These are phyloP conservation scores for Amphiura filiformis DNA, from an alignment of 35 echinoderm and acorn worm species.

Conservation along the genomic window DNA sequence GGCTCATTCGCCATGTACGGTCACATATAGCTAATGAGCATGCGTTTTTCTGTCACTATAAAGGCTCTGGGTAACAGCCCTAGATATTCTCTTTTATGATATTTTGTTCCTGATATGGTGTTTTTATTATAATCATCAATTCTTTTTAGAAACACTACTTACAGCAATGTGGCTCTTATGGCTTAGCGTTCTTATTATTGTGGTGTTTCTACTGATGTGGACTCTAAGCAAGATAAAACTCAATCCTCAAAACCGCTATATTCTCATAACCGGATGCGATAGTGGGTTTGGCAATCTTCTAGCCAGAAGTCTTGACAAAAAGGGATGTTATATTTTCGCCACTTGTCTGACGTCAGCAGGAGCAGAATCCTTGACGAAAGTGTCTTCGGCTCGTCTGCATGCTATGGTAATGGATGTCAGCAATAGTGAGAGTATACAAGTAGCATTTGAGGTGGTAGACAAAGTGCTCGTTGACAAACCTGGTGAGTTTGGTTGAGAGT, in stretches of 20 bases:
- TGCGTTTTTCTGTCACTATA: too few species aligned
- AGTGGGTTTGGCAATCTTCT: conserved; percentile 72
- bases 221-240: not conserved
- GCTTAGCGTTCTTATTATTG: not conserved
- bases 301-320: conserved; percentile 46
- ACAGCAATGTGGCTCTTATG: not conserved
- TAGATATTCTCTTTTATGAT: too few species aligned
- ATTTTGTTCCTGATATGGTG: too few species aligned
- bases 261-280: conserved; percentile 78
- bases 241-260: conserved; percentile 3
- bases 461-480: too few species aligned
- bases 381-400: not conserved
- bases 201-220: not conserved
- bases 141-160: too few species aligned
- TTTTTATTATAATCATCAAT: too few species aligned
- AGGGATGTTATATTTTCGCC: conserved; percentile 60
- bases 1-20: too few species aligned
- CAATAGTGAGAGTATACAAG: conserved; percentile 31
- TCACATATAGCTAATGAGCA: too few species aligned
- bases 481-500: too few species aligned
- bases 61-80: too few species aligned
- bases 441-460: not conserved
- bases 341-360: conserved; percentile 41
- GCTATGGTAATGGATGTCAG: conserved; percentile 48
- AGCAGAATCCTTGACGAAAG: not conserved